These are phyloP conservation scores for Apodemus sylvaticus DNA, from an alignment of 2,113 vertebrate genomes.

Conservation along the genomic window DNA sequence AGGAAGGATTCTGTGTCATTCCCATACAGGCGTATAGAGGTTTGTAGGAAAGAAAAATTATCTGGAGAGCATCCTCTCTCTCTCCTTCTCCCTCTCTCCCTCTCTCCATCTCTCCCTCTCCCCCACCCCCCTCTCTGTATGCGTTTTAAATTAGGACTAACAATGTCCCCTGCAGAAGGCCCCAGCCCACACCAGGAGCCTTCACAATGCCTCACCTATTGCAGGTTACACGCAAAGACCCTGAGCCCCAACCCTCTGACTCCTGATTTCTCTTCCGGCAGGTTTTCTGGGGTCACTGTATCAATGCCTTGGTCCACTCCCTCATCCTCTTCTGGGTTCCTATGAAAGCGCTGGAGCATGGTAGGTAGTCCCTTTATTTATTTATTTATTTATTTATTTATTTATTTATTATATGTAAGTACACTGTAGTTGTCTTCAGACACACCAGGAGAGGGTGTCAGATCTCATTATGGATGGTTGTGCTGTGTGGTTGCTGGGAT, in stretches of 20 bases:
- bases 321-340: constrained; percentile 99
- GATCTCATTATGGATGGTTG: too few species aligned
- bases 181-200: constrained; percentile 22
- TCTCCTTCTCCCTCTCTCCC: rapidly evolving
- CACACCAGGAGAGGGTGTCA: too few species aligned
- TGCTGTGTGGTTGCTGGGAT: too few species aligned
- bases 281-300: constrained; percentile 99
- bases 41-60: constrained; percentile 46
- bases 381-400: too few species aligned
- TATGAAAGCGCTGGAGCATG: constrained; percentile 96
- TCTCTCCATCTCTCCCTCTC: rapidly evolving
- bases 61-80: constrained; percentile 28
- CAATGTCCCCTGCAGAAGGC: constrained; percentile 61
- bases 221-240: constrained; percentile 70
- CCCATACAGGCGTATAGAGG: not conserved
- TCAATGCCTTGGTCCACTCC: constrained; percentile 99
- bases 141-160: constrained; percentile 71
- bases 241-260: constrained; percentile 83
- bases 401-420: too few species aligned
- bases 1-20: not conserved
- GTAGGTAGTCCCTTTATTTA: constrained; percentile 95
- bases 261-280: constrained; percentile 86
- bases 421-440: too few species aligned
- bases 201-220: constrained; percentile 79
- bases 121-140: too few species aligned